A percentile compares a stretch with the other conserved stretches of the same genome.
Evolutionary conservation across 23 tunicate genomes (phyloP).

Genomic region (Phallusia fumigata): DNA sequence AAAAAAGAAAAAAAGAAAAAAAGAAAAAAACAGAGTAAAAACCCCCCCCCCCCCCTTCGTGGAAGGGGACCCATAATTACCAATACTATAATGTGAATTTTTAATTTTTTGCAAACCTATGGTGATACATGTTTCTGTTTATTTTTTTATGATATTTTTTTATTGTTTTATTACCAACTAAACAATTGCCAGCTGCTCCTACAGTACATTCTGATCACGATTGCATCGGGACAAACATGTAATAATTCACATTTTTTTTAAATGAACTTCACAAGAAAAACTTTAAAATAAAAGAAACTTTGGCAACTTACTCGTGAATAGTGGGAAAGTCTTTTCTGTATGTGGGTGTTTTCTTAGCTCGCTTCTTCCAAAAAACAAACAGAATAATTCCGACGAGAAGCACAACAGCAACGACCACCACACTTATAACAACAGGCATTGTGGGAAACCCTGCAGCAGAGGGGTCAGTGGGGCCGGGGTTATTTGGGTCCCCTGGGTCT

Average conservation of each 20-base stretch:
- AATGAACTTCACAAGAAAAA: background rate
- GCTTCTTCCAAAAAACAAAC: conserved; percentile 26
- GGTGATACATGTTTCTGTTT: too few species aligned
- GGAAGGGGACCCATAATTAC: too few species aligned
- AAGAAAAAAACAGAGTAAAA: too few species aligned
- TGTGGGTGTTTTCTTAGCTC: conserved; percentile 14
- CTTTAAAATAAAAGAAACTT: background rate
- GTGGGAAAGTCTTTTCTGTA: conserved; percentile 8
- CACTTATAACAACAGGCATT: conserved; percentile 26
- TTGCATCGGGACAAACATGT: too few species aligned
- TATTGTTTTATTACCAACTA: too few species aligned
- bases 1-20: conserved; percentile 8
- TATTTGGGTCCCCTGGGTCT: background rate
- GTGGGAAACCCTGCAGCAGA: conserved; percentile 49
- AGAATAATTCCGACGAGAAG: conserved; percentile 26
- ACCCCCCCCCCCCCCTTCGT: too few species aligned
- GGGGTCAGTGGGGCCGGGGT: background rate
- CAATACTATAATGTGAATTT: too few species aligned
- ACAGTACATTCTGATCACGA: too few species aligned
- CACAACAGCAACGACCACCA: conserved; percentile 34
- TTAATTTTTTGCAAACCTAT: background rate
- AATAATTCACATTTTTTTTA: too few species aligned
- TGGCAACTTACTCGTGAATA: conserved; percentile 27
- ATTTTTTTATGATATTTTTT: too few species aligned
- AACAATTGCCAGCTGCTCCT: too few species aligned